A percentile compares a stretch with the other conserved stretches of the same genome.
Conservation (phyloP, 1,140 invertebrate genomes). For the Yoshiicerus persimilis region DNA sequence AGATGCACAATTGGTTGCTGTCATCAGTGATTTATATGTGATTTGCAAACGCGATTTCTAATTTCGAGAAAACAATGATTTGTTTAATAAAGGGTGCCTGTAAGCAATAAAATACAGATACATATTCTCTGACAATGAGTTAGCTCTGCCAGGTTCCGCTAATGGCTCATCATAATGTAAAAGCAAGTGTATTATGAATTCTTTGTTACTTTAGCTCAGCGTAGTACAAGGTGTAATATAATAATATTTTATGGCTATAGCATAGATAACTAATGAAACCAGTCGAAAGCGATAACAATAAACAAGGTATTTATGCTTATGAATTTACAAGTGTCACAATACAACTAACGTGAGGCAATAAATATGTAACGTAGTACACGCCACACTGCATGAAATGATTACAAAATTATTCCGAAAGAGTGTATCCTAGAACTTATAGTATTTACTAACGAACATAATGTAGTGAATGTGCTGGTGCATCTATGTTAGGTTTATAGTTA, state of each 20-base stretch:
- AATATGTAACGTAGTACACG: neutral
- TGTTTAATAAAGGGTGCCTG: too few species aligned
- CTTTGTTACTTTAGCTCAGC: neutral
- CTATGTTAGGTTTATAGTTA: neutral
- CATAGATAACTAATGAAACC: neutral
- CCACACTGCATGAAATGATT: slow-evolving; percentile 27
- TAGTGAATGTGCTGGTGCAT: neutral
- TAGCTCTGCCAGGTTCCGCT: neutral
- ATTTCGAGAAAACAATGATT: too few species aligned
- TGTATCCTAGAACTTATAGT: neutral
- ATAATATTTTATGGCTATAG: neutral
- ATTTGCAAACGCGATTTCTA: too few species aligned
- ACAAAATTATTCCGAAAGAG: slow-evolving; percentile 22
- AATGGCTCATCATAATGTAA: neutral
- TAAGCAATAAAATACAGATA: too few species aligned
- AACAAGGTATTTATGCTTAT: neutral
- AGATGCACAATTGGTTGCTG: too few species aligned
- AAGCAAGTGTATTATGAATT: neutral
- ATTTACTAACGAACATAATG: neutral
- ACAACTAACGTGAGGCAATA: neutral
- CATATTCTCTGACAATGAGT: neutral
- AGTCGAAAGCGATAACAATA: neutral
- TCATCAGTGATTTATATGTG: too few species aligned
- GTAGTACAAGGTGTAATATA: neutral
- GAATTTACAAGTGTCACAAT: slow-evolving; percentile 9